Base-by-base conservation (phyloP, 2,888 invertebrate species). In the Molorchus minor region DNA sequence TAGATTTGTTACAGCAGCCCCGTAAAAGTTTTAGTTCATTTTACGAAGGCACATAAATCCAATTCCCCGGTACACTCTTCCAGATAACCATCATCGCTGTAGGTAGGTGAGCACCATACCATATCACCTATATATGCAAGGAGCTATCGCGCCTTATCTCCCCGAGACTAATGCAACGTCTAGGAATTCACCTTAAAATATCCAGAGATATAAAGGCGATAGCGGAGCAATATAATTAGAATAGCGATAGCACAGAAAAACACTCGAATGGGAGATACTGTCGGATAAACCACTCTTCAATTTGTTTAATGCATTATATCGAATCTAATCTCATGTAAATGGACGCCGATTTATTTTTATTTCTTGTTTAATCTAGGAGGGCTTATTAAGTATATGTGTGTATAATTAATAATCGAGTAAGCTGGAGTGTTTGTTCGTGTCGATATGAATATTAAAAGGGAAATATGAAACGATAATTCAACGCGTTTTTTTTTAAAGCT, bases 121-220 rank as follows among this genome's bases (percentile, higher is more conserved):
- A 19, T 25, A 21, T 51, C 65, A 58, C 57, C 54, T 68, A 71
- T 66, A n/a, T n/a, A 65, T 55, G 51, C 53, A 58, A 52, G 57
- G 40, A 61, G 30, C 59, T 67, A 70, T 69, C 67, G 44, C 67
- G 44, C 38, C 59, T 69, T 70, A 72, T 72, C 72, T 64, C 12
- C 12, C 62, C 64, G 67, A 65, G 69, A 69, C 71, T 73, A 73
- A 73, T 73, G 72, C 69, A 70, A 65, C 35, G 71, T 72, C 70
- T 68, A 64, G 68, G 70, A 70, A 70, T 72, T 70, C 55, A 58
- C 57, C 68, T 70, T 71, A 65, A 72, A 71, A 69, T 68, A 65
- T 62, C 69, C 60, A 47, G 46, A 61, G 62, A 57, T 56, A 62
- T 61, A 52, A 46, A 54, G 58, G 61, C 57, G 53, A 10, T 3